These are phyloP conservation scores for Apus apus DNA, from an alignment of 2,113 vertebrate species.

Conservation along the genomic window DNA sequence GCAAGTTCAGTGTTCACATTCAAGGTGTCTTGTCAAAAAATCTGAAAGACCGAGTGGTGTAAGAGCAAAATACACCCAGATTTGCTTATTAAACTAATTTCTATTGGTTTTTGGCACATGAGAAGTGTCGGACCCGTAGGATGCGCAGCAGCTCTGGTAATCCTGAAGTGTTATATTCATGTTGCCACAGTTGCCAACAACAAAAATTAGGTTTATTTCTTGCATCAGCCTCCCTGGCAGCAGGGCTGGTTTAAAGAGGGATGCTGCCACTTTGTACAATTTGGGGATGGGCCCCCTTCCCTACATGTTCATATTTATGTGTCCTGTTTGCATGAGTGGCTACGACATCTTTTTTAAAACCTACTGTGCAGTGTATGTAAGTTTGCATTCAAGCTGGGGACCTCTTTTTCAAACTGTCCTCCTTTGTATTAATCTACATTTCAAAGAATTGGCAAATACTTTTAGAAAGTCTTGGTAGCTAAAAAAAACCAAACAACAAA, in stretches of 20 bases:
- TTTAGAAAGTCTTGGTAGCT: not conserved
- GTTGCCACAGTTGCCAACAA: not conserved
- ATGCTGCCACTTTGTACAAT: not conserved
- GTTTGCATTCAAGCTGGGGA: not conserved
- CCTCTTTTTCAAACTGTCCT: not conserved
- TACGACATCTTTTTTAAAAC: not conserved
- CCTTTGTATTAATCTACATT: not conserved
- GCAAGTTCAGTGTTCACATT: rapidly evolving
- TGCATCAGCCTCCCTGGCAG: not conserved
- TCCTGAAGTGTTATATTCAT: not conserved
- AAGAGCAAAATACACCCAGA: not conserved
- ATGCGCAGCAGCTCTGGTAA: not conserved
- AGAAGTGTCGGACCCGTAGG: not conserved
- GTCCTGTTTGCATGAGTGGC: not conserved
- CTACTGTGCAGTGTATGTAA: not conserved
- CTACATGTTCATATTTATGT: not conserved
- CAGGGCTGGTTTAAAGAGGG: not conserved
- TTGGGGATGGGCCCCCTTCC: not conserved
- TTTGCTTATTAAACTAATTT: not conserved
- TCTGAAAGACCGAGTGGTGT: not conserved
- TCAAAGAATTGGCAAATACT: not conserved
- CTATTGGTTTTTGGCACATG: not conserved
- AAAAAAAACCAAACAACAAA: not conserved
- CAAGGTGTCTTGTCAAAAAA: not conserved
- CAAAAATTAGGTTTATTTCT: not conserved